Base-by-base conservation (phyloP, 1,140 invertebrate genomes). In the Nasonia vitripennis region DNA sequence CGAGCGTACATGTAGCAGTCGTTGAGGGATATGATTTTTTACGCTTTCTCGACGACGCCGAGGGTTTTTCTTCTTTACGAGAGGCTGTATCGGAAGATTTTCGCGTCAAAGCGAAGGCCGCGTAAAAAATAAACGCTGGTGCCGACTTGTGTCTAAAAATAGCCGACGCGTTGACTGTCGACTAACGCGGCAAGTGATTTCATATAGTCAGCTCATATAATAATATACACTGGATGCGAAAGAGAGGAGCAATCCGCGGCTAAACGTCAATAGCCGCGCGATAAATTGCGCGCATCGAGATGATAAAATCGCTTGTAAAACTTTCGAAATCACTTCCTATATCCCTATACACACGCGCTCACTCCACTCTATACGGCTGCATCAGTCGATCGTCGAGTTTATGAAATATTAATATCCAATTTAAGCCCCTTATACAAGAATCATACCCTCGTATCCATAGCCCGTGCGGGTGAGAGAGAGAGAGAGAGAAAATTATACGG, bases 361-460 rank as follows among this genome's bases (percentile, higher is more conserved):
- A 5, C 6, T 62, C 17, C 17, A 62, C 7, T 62, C 0, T 62
- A n/a, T 62, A 62, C n/a, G 14, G 20, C 48, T 4, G 83, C 45
- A 27, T 62, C 41, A 84, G 41, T 79, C 79, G 75, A 87, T 83
- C 84, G 85, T 62, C 75, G 68, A 88, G 87, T 91, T 91, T 89
- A 91, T 92, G 89, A 90, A 92, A 91, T 91, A 92, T 92, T 92
- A 91, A 92, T 92, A 91, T 92, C 91, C 90, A 92, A 92, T 92
- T 92, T 90, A 91, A 91, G 88, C 90, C 89, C 88, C 86, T 89
- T 88, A 91, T 90, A 87, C 88, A 87, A 89, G 67, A 86, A 86
- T 86, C 85, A 86, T 82, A 34, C 17, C 73, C 11, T 0, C 73
- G 7, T 11, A n/a, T 77, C 77, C 80, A 37, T 37, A 37, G 45